phyloP scores from a whole-genome alignment of 1,140 invertebrate genomes.

The Manduca sexta region DNA sequence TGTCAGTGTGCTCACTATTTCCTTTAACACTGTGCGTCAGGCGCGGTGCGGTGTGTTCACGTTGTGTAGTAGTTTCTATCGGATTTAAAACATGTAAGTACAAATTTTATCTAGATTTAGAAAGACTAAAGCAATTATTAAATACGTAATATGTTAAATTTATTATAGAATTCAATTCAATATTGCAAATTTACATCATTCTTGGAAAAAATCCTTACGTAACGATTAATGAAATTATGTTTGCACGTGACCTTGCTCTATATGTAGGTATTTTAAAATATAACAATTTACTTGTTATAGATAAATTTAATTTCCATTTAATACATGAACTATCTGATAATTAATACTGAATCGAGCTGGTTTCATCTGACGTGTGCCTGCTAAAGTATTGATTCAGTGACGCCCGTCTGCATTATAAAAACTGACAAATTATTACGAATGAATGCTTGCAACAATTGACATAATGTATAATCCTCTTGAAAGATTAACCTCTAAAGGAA shows the following conservation, averaged over 20 bases:
- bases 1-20: constrained; percentile 40
- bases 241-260: constrained; percentile 68
- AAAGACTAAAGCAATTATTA: neutral
- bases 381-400: no score
- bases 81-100: constrained; percentile 68
- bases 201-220: constrained; percentile 49
- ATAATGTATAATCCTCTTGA: no score
- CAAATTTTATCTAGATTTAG: neutral
- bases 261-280: constrained; percentile 20
- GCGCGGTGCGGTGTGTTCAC: constrained; percentile 60
- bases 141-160: neutral
- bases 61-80: constrained; percentile 55
- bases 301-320: no score
- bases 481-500: no score
- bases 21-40: constrained; percentile 66
- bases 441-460: no score
- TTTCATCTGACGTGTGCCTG: no score
- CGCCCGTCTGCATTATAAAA: no score
- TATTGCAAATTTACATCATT: neutral
- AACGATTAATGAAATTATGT: constrained; percentile 61
- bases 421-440: no score
- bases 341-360: no score
- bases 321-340: no score
- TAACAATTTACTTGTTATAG: no score
- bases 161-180: neutral